These are phyloP conservation scores for Drosophila anomalata DNA, from an alignment of 2,888 invertebrate species.

Conservation along the genomic window DNA sequence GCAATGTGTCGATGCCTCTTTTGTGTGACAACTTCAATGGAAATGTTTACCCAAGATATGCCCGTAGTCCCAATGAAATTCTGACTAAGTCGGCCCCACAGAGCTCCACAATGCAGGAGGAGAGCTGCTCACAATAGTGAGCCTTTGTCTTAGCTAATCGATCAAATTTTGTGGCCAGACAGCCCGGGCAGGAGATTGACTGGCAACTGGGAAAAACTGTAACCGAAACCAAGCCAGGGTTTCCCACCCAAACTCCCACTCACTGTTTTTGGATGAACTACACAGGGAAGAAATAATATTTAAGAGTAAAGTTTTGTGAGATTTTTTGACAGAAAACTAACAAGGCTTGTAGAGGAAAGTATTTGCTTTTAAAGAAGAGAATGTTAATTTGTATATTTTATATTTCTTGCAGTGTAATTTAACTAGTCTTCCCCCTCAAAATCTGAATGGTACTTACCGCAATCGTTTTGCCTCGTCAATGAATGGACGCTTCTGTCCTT, in stretches of 20 bases:
- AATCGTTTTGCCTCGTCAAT: slow-evolving; percentile 97
- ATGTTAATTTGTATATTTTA: neutral
- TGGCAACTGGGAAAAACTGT: slow-evolving; percentile 43
- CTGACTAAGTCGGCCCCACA: slow-evolving; percentile 31
- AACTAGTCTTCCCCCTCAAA: slow-evolving; percentile 1
- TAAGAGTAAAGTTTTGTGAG: neutral
- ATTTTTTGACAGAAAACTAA: too few species aligned
- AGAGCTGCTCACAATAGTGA: slow-evolving; percentile 61
- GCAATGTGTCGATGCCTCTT: slow-evolving; percentile 26
- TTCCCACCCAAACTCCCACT: slow-evolving; percentile 9
- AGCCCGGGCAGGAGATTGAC: slow-evolving; percentile 35
- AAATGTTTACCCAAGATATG: slow-evolving; percentile 72
- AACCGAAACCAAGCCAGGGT: slow-evolving; percentile 21
- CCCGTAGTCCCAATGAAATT: slow-evolving; percentile 36
- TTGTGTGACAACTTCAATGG: slow-evolving; percentile 51
- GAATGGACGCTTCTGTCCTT: slow-evolving; percentile 95
- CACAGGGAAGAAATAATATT: neutral
- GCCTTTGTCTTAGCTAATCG: slow-evolving; percentile 78
- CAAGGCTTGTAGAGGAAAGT: too few species aligned
- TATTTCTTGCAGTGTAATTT: slow-evolving; percentile 8
- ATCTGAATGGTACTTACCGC: slow-evolving; percentile 85
- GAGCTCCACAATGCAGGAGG: slow-evolving; percentile 52
- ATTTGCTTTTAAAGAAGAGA: too few species aligned
- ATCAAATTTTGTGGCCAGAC: slow-evolving; percentile 70
- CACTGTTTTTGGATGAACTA: neutral